Percentiles rank a stretch among this genome's conserved stretches.
Evolutionary conservation across 2,888 invertebrate genomes (phyloP).

Genomic region (Chloromyia formosa): DNA sequence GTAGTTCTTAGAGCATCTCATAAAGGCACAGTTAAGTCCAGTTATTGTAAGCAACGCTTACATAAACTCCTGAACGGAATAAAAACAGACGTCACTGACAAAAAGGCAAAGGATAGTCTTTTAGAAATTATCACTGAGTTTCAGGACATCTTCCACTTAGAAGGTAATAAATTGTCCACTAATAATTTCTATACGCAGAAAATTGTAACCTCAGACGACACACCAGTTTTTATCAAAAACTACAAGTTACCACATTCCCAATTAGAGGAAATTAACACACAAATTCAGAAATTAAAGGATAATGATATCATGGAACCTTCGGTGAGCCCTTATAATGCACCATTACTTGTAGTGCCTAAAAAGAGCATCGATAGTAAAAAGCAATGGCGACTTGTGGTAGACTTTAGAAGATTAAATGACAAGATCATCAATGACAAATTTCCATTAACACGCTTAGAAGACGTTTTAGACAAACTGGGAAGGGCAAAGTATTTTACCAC

Average conservation of each 20-base stretch:
- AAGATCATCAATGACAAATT: neutral
- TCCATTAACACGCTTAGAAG: conserved; percentile 35
- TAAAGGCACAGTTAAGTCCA: neutral
- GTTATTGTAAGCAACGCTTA: neutral
- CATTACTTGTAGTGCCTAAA: conserved; percentile 48
- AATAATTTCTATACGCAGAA: conserved; percentile 10
- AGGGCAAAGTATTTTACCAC: conserved; percentile 48
- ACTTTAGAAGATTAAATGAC: conserved; percentile 42
- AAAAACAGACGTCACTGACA: neutral
- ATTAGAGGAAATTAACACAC: neutral
- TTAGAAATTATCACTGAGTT: conserved; percentile 4
- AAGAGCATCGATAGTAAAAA: conserved; percentile 37
- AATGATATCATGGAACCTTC: conserved; percentile 47
- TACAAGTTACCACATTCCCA: conserved; percentile 5
- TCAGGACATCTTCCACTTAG: neutral
- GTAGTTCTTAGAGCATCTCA: neutral
- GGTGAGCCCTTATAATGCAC: conserved; percentile 48
- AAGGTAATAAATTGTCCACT: neutral
- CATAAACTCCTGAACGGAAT: neutral
- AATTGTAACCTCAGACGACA: neutral
- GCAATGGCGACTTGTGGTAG: neutral
- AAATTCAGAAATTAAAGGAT: conserved; percentile 2
- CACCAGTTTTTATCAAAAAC: conserved; percentile 9
- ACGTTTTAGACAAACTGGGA: conserved; percentile 45
- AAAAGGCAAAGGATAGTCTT: neutral